Conservation (phyloP, 2,797 vertebrate genomes). For the Botia kubotai region DNA sequence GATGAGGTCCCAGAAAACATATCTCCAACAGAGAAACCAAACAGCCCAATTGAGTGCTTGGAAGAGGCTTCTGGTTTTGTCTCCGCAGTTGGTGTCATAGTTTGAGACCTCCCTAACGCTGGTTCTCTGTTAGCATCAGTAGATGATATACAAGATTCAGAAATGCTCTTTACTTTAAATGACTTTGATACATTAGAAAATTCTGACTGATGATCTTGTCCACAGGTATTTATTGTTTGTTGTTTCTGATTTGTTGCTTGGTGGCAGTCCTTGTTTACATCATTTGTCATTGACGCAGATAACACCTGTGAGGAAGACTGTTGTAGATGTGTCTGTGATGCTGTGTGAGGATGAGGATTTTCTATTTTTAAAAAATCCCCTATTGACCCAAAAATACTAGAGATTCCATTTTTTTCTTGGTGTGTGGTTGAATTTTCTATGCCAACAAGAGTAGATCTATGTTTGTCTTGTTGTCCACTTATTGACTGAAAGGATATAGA, state of each 20-base stretch:
- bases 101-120: slow-evolving; percentile 62
- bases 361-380: slow-evolving; percentile 85
- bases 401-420: slow-evolving; percentile 78
- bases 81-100: slow-evolving; percentile 60
- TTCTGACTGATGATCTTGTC: slow-evolving; percentile 54
- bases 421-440: slow-evolving; percentile 65
- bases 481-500: slow-evolving; percentile 57
- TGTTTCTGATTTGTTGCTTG: slow-evolving; percentile 71
- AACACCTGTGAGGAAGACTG: slow-evolving; percentile 29
- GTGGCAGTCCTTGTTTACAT: slow-evolving; percentile 58
- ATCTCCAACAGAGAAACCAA: slow-evolving; percentile 83
- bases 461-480: slow-evolving; percentile 63
- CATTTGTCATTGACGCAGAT: background rate
- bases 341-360: slow-evolving; percentile 65
- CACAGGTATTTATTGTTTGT: slow-evolving; percentile 63
- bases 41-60: slow-evolving; percentile 76
- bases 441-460: slow-evolving; percentile 57
- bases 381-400: slow-evolving; percentile 86
- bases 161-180: slow-evolving; percentile 65
- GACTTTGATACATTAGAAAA: slow-evolving; percentile 23
- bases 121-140: slow-evolving; percentile 53
- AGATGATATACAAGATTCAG: slow-evolving; percentile 64
- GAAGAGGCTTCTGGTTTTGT: slow-evolving; percentile 69
- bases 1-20: slow-evolving; percentile 74
- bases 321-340: slow-evolving; percentile 63